Percentiles rank a stretch among this genome's conserved stretches.
Evolutionary conservation across 2,113 vertebrate genomes (phyloP).

Genomic region (Glareola pratincola): DNA sequence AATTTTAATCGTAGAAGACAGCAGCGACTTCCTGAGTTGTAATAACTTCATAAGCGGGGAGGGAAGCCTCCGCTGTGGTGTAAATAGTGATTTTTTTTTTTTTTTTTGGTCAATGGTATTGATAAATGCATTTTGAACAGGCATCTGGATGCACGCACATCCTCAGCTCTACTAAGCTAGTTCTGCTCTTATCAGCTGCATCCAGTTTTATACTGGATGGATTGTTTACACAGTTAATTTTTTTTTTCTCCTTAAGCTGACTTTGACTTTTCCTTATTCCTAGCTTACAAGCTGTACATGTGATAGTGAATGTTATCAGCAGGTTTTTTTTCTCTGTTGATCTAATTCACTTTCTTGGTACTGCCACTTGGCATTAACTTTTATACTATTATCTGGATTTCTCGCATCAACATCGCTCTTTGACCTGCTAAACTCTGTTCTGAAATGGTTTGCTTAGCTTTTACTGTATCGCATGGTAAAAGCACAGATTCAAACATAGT

Average conservation of each 20-base stretch:
- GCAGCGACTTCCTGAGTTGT: neutral
- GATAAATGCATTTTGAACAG: conserved; percentile 29
- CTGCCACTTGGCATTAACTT: conserved; percentile 47
- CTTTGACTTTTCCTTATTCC: neutral
- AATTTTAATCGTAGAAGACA: neutral
- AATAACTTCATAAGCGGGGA: neutral
- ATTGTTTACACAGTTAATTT: conserved; percentile 40
- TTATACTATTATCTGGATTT: conserved; percentile 38
- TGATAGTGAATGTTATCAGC: conserved; percentile 41
- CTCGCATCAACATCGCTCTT: neutral
- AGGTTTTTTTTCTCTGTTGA: conserved; percentile 38
- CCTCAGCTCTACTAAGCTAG: conserved; percentile 38
- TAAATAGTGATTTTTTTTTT: neutral
- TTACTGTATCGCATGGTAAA: conserved; percentile 48
- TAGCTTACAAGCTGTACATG: conserved; percentile 24
- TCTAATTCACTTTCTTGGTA: conserved; percentile 44
- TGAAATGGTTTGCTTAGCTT: conserved; percentile 51
- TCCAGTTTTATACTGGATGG: conserved; percentile 27
- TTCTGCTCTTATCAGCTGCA: conserved; percentile 31
- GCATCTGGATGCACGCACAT: conserved; percentile 7
- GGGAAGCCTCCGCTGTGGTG: conserved; percentile 7
- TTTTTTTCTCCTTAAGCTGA: neutral
- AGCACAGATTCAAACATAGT: conserved; percentile 52
- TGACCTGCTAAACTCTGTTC: conserved; percentile 32
- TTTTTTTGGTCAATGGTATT: neutral